Conservation (phyloP, 37 sponge, comb jelly and placozoan genomes). For the Dysidea cf. avara region DNA sequence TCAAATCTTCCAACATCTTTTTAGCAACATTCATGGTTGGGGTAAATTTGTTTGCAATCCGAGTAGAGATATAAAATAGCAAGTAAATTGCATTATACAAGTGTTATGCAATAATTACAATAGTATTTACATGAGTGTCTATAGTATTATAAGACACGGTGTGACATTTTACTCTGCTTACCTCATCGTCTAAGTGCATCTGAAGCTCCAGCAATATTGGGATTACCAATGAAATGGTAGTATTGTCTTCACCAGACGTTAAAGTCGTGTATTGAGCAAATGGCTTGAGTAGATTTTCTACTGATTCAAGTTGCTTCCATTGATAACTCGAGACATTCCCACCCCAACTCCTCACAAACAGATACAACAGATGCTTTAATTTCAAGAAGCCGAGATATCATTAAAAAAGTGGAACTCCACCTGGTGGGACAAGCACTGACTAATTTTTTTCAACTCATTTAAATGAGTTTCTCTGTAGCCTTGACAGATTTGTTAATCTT, state of each 20-base stretch:
- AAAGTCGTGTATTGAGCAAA: conserved; percentile 25
- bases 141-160: too few relatives aligned
- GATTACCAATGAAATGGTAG: conserved; percentile 22
- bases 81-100: too few relatives aligned
- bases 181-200: conserved; percentile 10
- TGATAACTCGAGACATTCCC: conserved; percentile 17
- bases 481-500: conserved; percentile 25
- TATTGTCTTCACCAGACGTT: conserved; percentile 17
- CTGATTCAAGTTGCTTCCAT: conserved; percentile 20
- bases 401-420: conserved; percentile 25
- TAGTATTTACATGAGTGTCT: too few relatives aligned
- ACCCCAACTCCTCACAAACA: conserved; percentile 17
- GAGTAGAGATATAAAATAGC: too few relatives aligned
- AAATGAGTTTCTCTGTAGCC: conserved; percentile 31
- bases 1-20: too few relatives aligned
- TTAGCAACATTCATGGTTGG: too few relatives aligned
- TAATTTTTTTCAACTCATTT: conserved; percentile 7
- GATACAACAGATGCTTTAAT: neutral
- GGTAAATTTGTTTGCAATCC: too few relatives aligned
- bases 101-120: too few relatives aligned
- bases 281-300: conserved; percentile 21
- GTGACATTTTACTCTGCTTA: too few relatives aligned
- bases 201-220: conserved; percentile 27
- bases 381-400: conserved; percentile 10
- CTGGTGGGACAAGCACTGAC: conserved; percentile 26